These are phyloP conservation scores for Crax fasciolata DNA, from an alignment of 2,797 vertebrate genomes.

Conservation along the genomic window DNA sequence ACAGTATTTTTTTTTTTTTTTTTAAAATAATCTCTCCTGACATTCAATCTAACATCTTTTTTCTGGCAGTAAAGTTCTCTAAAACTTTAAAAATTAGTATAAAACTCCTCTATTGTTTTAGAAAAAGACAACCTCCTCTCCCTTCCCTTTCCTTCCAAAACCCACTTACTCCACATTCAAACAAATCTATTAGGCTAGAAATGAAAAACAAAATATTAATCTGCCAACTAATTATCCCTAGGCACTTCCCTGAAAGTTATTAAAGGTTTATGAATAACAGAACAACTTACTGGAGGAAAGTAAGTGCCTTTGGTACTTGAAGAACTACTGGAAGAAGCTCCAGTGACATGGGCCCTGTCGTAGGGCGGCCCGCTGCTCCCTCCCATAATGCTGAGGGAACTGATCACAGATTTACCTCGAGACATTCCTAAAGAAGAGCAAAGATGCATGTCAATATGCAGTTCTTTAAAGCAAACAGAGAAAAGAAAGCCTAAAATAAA, in stretches of 20 bases:
- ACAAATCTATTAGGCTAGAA: background rate
- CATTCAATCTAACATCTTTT: background rate
- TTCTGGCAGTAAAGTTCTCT: background rate
- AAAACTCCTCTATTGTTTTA: constrained; percentile 1
- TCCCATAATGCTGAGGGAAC: constrained; percentile 97
- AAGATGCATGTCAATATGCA: background rate
- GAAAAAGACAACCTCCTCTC: background rate
- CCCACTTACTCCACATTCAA: background rate
- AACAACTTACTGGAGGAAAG: constrained; percentile 92
- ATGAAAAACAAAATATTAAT: background rate
- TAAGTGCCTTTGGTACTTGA: constrained; percentile 98
- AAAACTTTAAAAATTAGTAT: background rate
- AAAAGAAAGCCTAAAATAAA: background rate
- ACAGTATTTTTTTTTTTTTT: background rate
- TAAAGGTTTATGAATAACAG: background rate
- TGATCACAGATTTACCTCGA: constrained; percentile 96
- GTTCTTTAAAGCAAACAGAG: background rate
- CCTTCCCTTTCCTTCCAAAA: background rate
- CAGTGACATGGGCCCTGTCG: constrained; percentile 96
- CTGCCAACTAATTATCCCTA: background rate
- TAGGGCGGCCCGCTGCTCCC: constrained; percentile 97
- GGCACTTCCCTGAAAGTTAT: background rate
- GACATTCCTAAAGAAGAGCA: constrained; percentile 89
- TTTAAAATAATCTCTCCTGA: background rate
- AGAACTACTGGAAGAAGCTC: constrained; percentile 97